Evolutionary conservation across 2,797 vertebrate species (phyloP).

Genomic region (Bradypus variegatus): DNA sequence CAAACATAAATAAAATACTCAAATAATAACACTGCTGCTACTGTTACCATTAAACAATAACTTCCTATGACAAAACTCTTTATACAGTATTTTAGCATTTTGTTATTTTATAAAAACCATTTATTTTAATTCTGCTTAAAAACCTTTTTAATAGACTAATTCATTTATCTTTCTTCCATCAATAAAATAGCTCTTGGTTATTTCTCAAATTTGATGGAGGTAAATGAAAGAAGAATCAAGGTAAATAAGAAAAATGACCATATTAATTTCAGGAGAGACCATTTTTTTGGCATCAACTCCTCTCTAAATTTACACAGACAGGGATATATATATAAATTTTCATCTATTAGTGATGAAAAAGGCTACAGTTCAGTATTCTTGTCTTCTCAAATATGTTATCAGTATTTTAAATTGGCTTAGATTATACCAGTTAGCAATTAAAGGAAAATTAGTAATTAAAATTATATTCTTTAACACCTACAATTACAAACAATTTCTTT

Average conservation of each 20-base stretch:
- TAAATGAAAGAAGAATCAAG: slow-evolving; percentile 27
- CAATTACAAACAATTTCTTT: not conserved
- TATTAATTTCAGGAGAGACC: not conserved
- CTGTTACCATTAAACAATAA: slow-evolving; percentile 9
- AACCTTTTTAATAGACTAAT: slow-evolving; percentile 9
- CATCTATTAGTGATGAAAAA: not conserved
- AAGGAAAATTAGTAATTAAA: slow-evolving; percentile 19
- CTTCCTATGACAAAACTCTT: slow-evolving; percentile 21
- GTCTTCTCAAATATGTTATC: not conserved
- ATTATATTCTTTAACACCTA: not conserved
- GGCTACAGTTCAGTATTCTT: not conserved
- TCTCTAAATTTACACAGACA: not conserved
- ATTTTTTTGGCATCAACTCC: not conserved
- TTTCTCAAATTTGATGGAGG: not conserved
- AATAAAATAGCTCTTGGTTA: not conserved
- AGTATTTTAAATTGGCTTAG: slow-evolving; percentile 1
- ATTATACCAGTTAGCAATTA: slow-evolving; percentile 27
- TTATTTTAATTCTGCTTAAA: slow-evolving; percentile 36
- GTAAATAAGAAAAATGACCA: slow-evolving; percentile 17
- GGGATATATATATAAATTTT: not conserved
- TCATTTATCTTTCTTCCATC: not conserved
- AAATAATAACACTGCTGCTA: not conserved
- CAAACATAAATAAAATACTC: slow-evolving; percentile 16
- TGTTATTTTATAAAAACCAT: slow-evolving; percentile 31
- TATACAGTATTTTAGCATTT: not conserved